Percentiles rank a stretch among this genome's conserved stretches.
phyloP scores from a whole-genome alignment of 2,888 invertebrate genomes.

The Masnerella sp. region DNA sequence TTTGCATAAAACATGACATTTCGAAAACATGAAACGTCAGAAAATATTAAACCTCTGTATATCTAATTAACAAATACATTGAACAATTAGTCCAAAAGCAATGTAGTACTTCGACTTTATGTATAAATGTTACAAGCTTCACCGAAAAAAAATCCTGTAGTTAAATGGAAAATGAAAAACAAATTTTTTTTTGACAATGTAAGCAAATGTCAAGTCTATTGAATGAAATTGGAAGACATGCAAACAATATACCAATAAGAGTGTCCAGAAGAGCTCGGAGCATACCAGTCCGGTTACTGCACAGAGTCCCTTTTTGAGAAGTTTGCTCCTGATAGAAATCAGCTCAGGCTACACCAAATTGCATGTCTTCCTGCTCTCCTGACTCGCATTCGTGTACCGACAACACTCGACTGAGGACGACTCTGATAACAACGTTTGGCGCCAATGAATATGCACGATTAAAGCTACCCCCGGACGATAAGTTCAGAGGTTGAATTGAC shows the following conservation, averaged over 20 bases:
- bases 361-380: constrained; percentile 19
- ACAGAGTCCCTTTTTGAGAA: constrained; percentile 10
- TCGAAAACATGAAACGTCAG: no score
- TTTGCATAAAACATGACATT: not conserved
- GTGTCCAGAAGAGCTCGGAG: constrained; percentile 71
- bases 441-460: constrained; percentile 24
- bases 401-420: constrained; percentile 39
- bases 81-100: no score
- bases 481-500: constrained; percentile 69
- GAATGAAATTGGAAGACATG: constrained; percentile 20
- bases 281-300: constrained; percentile 67
- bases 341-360: constrained; percentile 14
- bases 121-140: no score
- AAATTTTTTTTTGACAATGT: not conserved
- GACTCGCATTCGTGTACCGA: constrained; percentile 15
- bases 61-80: no score
- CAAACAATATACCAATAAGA: constrained; percentile 68
- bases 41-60: no score
- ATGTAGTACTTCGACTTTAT: no score
- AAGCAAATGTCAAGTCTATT: not conserved
- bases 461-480: constrained; percentile 68
- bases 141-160: no score
- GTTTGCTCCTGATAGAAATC: constrained; percentile 7
- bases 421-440: constrained; percentile 22
- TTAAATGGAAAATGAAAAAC: not conserved